Evolutionary conservation across 2,888 invertebrate genomes (phyloP).

Genomic region (Protonemura montana): DNA sequence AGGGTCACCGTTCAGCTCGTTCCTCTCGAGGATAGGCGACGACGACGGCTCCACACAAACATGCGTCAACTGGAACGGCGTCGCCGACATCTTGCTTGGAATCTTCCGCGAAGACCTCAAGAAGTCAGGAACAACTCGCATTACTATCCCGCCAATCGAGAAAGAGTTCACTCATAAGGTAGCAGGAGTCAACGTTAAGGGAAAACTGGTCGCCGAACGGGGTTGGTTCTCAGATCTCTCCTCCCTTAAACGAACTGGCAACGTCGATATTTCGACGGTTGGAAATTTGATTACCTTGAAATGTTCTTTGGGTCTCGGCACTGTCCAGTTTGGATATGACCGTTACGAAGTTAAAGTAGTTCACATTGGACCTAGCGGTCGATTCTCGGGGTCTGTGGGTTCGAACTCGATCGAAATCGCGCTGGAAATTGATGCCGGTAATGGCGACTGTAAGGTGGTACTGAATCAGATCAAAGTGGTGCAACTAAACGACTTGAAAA

Average conservation of each 20-base stretch:
- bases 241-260: constrained; percentile 29
- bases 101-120: not conserved
- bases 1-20: not conserved
- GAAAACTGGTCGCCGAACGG: constrained; percentile 26
- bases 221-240: constrained; percentile 44
- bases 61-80: not conserved
- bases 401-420: constrained; percentile 26
- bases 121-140: not conserved
- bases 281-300: not conserved
- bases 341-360: constrained; percentile 31
- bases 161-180: constrained; percentile 25
- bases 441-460: constrained; percentile 26
- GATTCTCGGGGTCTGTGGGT: constrained; percentile 21
- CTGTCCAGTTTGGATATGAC: constrained; percentile 35
- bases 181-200: not conserved
- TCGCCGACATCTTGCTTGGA: not conserved
- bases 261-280: not conserved
- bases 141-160: constrained; percentile 15
- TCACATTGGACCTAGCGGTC: not conserved
- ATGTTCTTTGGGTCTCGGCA: constrained; percentile 33
- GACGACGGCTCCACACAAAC: not conserved
- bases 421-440: not conserved
- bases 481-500: not conserved
- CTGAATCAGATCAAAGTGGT: not conserved
- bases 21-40: not conserved